A percentile compares a stretch with the other conserved stretches of the same genome.
phyloP scores from a whole-genome alignment of 2,888 invertebrate genomes.

The Melanostoma mellinum region DNA sequence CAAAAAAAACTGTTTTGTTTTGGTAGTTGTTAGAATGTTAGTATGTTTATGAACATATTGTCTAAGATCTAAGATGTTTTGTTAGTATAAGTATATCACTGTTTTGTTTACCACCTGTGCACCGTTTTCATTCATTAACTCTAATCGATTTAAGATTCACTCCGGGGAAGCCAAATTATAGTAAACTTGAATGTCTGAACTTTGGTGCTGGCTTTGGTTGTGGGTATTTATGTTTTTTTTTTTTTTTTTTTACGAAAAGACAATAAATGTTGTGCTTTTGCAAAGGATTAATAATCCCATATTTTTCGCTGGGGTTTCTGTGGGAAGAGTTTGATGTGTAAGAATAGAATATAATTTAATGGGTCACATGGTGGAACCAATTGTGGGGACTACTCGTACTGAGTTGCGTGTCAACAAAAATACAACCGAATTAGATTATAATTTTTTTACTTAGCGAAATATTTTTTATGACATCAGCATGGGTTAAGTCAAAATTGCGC shows the following conservation, averaged over 20 bases:
- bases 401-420: conserved; percentile 15
- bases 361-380: conserved; percentile 11
- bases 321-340: neutral
- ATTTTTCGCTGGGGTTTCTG: neutral
- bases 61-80: too few species aligned
- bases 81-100: neutral
- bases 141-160: conserved; percentile 1
- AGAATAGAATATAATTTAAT: conserved; percentile 21
- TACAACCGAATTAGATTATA: conserved; percentile 6
- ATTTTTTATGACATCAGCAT: too few species aligned
- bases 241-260: neutral
- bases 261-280: neutral
- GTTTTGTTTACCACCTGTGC: conserved; percentile 17
- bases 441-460: conserved; percentile 4
- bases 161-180: neutral
- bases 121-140: conserved; percentile 22
- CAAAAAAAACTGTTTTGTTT: too few species aligned
- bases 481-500: too few species aligned
- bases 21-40: too few species aligned
- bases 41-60: too few species aligned
- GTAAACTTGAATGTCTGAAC: conserved; percentile 17
- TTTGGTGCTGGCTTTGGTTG: neutral
- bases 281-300: neutral
- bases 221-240: too few species aligned
- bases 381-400: neutral